Conservation (phyloP, 2,113 vertebrate genomes). For the Orthonyx spaldingii region DNA sequence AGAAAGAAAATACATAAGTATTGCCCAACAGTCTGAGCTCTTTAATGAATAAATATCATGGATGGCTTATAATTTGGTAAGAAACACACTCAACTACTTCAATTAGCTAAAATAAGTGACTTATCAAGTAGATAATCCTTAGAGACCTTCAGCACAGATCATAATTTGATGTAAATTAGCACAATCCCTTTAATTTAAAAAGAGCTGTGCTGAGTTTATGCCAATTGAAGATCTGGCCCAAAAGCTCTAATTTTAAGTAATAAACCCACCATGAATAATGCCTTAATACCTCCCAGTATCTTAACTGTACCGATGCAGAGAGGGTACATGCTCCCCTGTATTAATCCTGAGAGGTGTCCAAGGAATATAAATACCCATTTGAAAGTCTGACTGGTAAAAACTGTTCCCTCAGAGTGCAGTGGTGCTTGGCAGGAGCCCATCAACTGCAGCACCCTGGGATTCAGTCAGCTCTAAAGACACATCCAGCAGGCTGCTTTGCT, state of each 20-base stretch:
- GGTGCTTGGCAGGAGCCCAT: slow-evolving; percentile 43
- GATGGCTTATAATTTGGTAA: neutral
- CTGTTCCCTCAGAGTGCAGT: neutral
- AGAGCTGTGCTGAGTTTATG: neutral
- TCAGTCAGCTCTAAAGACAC: neutral
- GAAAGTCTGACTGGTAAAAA: neutral
- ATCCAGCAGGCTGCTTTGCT: slow-evolving; percentile 3
- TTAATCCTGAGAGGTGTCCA: neutral
- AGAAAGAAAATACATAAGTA: neutral
- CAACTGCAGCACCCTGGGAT: slow-evolving; percentile 21
- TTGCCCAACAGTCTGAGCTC: neutral
- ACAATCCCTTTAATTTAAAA: neutral
- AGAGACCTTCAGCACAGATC: neutral
- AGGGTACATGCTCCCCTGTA: neutral
- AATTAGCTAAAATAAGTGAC: slow-evolving; percentile 31
- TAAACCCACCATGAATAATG: slow-evolving; percentile 18
- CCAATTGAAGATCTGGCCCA: neutral
- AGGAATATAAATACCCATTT: slow-evolving; percentile 23
- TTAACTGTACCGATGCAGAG: neutral
- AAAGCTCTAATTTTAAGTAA: slow-evolving; percentile 8
- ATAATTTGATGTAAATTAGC: slow-evolving; percentile 22
- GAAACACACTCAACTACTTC: neutral
- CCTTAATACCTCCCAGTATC: neutral
- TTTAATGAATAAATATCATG: slow-evolving; percentile 10
- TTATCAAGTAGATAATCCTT: neutral